Conservation (phyloP, 2,797 vertebrate species). For the Oreortyx pictus region DNA sequence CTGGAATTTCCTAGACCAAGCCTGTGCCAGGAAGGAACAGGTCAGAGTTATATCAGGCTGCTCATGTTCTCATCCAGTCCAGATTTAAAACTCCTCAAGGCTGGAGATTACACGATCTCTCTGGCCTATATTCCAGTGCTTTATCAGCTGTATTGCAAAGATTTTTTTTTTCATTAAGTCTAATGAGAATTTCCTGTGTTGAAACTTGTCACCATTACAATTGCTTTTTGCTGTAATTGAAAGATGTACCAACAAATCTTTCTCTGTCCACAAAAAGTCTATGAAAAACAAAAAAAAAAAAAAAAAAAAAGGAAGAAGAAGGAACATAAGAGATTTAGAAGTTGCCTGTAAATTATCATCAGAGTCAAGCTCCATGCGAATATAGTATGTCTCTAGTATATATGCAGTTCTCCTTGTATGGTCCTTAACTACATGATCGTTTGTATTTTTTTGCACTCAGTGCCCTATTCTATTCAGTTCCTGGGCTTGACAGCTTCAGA, state of each 20-base stretch:
- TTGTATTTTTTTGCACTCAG: neutral
- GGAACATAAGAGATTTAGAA: neutral
- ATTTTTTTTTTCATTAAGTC: neutral
- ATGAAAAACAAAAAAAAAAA: neutral
- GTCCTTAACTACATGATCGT: neutral
- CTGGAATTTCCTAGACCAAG: neutral
- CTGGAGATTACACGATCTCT: neutral
- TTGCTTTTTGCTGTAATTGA: neutral
- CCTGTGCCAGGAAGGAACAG: neutral
- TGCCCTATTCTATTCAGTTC: neutral
- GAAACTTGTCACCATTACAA: neutral
- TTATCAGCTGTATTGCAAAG: neutral
- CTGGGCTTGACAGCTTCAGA: neutral
- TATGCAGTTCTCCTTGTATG: neutral
- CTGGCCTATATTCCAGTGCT: neutral
- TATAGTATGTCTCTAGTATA: neutral
- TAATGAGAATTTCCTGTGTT: neutral
- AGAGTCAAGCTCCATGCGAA: neutral
- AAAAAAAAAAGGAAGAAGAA: neutral
- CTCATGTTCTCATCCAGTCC: accelerated
- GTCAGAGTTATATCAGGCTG: accelerated
- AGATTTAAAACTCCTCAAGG: neutral
- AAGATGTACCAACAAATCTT: neutral
- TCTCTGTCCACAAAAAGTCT: neutral
- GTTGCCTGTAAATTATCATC: neutral